These are phyloP conservation scores for Chinchilla lanigera DNA, from an alignment of 2,113 vertebrate species.

Conservation along the genomic window DNA sequence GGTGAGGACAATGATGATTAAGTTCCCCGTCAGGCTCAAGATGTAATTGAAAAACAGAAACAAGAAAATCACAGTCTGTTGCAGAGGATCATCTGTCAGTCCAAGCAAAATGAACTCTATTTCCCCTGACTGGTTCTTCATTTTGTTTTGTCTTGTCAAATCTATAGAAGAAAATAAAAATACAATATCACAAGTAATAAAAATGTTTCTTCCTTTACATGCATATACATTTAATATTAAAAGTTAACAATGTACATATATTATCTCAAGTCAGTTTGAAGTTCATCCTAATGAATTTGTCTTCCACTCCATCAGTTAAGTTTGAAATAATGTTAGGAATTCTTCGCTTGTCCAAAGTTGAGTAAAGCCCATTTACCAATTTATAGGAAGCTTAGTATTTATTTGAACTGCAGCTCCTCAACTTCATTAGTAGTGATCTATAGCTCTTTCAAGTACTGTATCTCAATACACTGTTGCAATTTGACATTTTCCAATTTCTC, in stretches of 20 bases:
- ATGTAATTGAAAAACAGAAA: constrained; percentile 63
- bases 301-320: not conserved
- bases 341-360: not conserved
- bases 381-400: not conserved
- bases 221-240: no score
- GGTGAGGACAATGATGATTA: constrained; percentile 40
- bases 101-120: constrained; percentile 64
- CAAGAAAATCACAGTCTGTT: constrained; percentile 62
- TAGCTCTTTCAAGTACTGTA: not conserved
- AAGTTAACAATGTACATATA: no score
- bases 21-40: constrained; percentile 55
- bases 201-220: no score
- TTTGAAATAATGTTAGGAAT: not conserved
- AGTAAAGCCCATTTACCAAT: not conserved
- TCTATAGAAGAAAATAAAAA: no score
- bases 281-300: not conserved
- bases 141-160: not conserved
- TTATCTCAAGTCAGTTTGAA: not conserved
- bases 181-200: no score
- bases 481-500: not conserved
- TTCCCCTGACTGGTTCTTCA: constrained; percentile 62
- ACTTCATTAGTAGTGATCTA: not conserved
- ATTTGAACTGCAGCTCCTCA: not conserved
- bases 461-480: not conserved
- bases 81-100: constrained; percentile 45